Base-by-base conservation (phyloP, 2,113 vertebrate genomes). In the Seriola quinqueradiata region DNA sequence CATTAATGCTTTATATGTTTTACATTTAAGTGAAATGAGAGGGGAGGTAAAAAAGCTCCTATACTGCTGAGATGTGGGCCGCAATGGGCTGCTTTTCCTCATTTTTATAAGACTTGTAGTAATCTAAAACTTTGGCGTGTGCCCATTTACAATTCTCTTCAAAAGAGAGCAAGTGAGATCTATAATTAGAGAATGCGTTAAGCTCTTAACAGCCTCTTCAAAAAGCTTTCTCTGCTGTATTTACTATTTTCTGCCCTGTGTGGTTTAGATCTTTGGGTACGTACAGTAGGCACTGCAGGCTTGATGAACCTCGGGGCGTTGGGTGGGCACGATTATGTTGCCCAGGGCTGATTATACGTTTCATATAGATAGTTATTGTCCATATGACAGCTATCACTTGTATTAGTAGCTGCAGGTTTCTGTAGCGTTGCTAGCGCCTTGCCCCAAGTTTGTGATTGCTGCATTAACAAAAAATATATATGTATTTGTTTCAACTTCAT, bases 141-240 rank as follows among this genome's bases (percentile, higher is more conserved):
- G 87, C 94, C 83, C 92, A 90, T 94, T 94, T 94, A 95, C 91
- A 89, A 91, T 84, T 92, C 82, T 83, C 93, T 93, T 95, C 94
- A 95, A 95, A 95, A 82, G 74, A 65, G 61, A 79, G 78, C 75
- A 72, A 89, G 85, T 89, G 86, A 88, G 85, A 94, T 93, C 90
- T 95, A 90, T 96, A 96, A 96, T 96, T 95, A 96, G 87, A 92
- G 94, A 95, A 94, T 89, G 78, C 90, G 89, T 93, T 85, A 89
- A 85, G 84, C 67, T 79, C 90, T 88, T 94, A 92, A 94, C 90
- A 79, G 91, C 74, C 88, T 78, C 90, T 90, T 92, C 90, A 93
- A 92, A 94, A 93, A 90, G 90, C 92, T 94, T 95, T 94, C 93
- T 89, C 90, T 90, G 72, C 90, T 92, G 84, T 86, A 86, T 94